These are phyloP conservation scores for Theonella swinhoei DNA, from an alignment of 37 sponge, comb jelly and placozoan genomes.

Conservation along the genomic window DNA sequence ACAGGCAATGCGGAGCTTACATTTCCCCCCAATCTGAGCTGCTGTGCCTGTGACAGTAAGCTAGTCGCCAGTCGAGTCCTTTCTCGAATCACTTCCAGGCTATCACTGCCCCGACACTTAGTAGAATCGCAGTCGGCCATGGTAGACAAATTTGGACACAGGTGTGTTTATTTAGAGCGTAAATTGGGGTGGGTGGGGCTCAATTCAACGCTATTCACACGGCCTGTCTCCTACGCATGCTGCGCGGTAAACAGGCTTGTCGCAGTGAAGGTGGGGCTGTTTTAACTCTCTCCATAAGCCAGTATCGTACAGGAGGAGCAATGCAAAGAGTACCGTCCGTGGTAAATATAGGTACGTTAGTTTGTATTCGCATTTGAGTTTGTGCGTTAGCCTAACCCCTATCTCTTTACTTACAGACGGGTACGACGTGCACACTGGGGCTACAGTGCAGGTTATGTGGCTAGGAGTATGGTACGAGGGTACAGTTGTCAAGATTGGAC, in stretches of 20 bases:
- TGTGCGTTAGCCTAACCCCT: no score
- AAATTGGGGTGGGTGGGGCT: not conserved
- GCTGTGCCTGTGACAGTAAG: not conserved
- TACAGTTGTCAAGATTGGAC: constrained; percentile 45
- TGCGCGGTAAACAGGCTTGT: not conserved
- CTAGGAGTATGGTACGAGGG: constrained; percentile 56
- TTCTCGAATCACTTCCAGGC: not conserved
- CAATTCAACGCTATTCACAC: no score
- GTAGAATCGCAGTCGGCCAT: no score
- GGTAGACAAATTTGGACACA: no score
- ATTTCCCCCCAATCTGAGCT: not conserved
- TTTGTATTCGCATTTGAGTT: not conserved
- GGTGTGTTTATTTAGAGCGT: not conserved
- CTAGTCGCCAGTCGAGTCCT: not conserved
- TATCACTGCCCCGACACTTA: no score
- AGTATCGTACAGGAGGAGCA: no score
- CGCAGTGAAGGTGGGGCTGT: constrained; percentile 5
- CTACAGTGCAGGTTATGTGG: constrained; percentile 43
- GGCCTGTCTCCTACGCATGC: no score
- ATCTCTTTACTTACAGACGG: no score
- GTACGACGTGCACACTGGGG: constrained; percentile 6
- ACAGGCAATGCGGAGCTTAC: not conserved
- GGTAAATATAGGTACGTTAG: not conserved
- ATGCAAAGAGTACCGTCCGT: not conserved
- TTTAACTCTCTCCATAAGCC: no score